Percentiles rank a stretch among this genome's conserved stretches.
These are phyloP conservation scores for Lota lota DNA, from an alignment of 2,113 vertebrate genomes.

Conservation along the genomic window DNA sequence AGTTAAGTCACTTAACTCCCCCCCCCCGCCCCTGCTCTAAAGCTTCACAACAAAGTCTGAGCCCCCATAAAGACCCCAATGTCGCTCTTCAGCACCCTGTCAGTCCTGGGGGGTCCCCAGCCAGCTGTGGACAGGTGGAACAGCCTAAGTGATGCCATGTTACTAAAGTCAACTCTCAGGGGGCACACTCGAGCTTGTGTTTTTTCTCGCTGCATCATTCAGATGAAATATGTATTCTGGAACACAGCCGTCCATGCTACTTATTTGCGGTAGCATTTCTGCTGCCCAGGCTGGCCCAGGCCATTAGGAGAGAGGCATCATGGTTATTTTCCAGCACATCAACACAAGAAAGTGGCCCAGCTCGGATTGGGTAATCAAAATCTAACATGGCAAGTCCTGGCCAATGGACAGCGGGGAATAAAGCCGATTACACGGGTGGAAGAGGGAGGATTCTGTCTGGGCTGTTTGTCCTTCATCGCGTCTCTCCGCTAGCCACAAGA, in stretches of 20 bases:
- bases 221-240: constrained; percentile 50
- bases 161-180: too few relatives aligned
- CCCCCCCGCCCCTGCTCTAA: too few relatives aligned
- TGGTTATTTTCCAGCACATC: constrained; percentile 44
- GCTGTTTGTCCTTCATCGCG: constrained; percentile 33
- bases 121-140: too few relatives aligned
- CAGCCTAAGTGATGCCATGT: too few relatives aligned
- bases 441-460: constrained; percentile 52
- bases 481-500: constrained; percentile 36
- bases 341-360: constrained; percentile 20
- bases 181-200: too few relatives aligned
- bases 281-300: constrained; percentile 32
- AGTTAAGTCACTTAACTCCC: too few relatives aligned
- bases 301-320: constrained; percentile 21
- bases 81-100: too few relatives aligned
- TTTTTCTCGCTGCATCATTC: constrained; percentile 47
- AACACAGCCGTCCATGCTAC: constrained; percentile 32
- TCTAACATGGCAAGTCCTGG: constrained; percentile 20
- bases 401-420: constrained; percentile 38
- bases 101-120: too few relatives aligned
- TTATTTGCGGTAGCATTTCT: constrained; percentile 32
- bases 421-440: constrained; percentile 4
- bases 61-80: too few relatives aligned
- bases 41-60: too few relatives aligned
- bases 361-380: constrained; percentile 44